Evolutionary conservation across 2,797 vertebrate genomes (phyloP).

Genomic region (Huso huso): DNA sequence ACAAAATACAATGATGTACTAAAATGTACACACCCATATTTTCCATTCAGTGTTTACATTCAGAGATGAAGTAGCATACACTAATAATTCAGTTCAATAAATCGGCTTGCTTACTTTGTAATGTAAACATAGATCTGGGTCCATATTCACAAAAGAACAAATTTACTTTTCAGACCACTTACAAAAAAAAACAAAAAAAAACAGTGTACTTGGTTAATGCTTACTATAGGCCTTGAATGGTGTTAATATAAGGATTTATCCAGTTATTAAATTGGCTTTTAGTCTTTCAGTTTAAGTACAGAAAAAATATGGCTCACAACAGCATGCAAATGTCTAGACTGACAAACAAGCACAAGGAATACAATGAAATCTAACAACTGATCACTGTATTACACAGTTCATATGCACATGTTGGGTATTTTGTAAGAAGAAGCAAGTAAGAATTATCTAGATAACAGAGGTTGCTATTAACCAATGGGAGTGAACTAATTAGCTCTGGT

Average conservation of each 20-base stretch:
- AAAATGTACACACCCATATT: constrained; percentile 70
- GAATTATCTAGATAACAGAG: too few species aligned
- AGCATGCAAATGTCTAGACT: neutral
- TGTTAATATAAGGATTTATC: neutral
- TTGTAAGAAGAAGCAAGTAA: neutral
- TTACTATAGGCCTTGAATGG: neutral
- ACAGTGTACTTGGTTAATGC: constrained; percentile 7
- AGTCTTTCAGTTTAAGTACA: neutral
- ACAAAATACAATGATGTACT: constrained; percentile 79
- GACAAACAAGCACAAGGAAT: neutral
- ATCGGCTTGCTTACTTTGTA: constrained; percentile 37
- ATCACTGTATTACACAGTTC: neutral
- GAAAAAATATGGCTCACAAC: neutral
- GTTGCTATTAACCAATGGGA: too few species aligned
- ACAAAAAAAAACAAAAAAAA: constrained; percentile 6
- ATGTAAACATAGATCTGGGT: constrained; percentile 45
- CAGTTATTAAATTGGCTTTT: neutral
- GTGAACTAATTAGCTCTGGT: too few species aligned
- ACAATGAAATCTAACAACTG: neutral
- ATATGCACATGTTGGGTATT: neutral
- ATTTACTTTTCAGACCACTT: constrained; percentile 13
- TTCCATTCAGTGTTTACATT: constrained; percentile 55
- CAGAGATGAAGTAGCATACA: constrained; percentile 33
- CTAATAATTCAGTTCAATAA: too few species aligned
- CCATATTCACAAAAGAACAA: constrained; percentile 34